Evolutionary conservation across 2,797 vertebrate genomes (phyloP), one percentile per base, ranked within the genome.

Genomic region (Euthynnus affinis): DNA sequence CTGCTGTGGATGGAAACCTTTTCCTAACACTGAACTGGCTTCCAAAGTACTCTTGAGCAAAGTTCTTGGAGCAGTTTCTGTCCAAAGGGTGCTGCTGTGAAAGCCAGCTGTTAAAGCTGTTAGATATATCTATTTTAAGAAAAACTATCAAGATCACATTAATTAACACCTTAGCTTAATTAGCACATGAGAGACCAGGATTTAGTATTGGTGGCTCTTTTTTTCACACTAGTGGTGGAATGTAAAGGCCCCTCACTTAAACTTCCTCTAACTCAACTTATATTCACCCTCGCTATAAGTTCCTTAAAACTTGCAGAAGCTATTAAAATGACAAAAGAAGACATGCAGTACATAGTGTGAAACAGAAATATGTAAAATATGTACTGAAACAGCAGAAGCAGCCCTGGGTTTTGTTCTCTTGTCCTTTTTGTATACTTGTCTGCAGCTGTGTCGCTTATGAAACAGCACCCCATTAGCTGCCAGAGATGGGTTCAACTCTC

Each of bases 81-180:
- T 53, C 53, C 42, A 48, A 3, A 2, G 25, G 0, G 29, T 44
- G 3, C 17, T 34, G 51, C 52, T 44, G 48, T 12, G 20, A 61
- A 57, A 64, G n/a, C 18, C 57, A 29, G 48, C 12, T 25, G 17
- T 51, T 72, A 29, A 69, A 61, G 44, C 58, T 49, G 51, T 13
- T 37, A 42, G 3, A 61, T 25, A 25, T 18, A 29, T 57, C 51
- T 4, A 10, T 12, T 51, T 71, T 17, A 42, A 62, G 67, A 53
- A 56, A 42, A 67, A 60, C 40, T 22, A 23, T 71, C 23, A 32
- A 58, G 29, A 74, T 69, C 59, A 44, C 59, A 63, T 71, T 48
- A 58, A 82, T 72, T 15, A 74, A 56, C 67, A 65, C n/a, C 37
- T 62, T 56, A 22, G 12, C 63, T 77, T 71, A 53, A 66, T 74